phyloP scores from a whole-genome alignment of 2,797 vertebrate species.

The Schizopygopsis malacanthus region DNA sequence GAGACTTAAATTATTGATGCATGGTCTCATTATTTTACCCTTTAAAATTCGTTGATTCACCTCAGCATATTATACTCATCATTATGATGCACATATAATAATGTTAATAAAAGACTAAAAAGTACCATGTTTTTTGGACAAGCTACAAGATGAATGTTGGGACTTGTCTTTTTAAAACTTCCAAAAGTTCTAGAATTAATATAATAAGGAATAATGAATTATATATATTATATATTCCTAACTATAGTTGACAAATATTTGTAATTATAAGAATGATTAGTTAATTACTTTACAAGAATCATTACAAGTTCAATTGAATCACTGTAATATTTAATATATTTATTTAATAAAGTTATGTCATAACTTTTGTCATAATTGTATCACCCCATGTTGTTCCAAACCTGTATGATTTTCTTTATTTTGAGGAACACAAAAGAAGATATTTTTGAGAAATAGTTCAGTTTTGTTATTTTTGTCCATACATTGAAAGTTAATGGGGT shows the following conservation, averaged over 20 bases:
- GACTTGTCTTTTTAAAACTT: background rate
- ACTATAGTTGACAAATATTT: background rate
- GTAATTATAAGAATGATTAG: background rate
- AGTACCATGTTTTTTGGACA: background rate
- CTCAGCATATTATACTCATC: slow-evolving; percentile 30
- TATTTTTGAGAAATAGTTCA: too few relatives aligned
- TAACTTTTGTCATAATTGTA: background rate
- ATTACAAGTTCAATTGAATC: background rate
- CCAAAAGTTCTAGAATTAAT: background rate
- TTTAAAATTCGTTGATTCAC: slow-evolving; percentile 66
- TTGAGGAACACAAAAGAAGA: background rate
- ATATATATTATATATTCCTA: background rate
- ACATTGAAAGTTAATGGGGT: background rate
- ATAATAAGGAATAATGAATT: background rate
- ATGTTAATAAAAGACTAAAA: background rate
- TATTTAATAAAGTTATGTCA: background rate
- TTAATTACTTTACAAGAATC: background rate
- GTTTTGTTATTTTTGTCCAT: background rate
- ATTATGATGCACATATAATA: slow-evolving; percentile 46
- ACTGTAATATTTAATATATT: background rate
- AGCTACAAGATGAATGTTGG: background rate
- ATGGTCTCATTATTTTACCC: slow-evolving; percentile 61
- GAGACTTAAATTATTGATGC: slow-evolving; percentile 58
- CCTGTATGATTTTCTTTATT: background rate
- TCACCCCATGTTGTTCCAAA: background rate